Base-by-base conservation (phyloP, 2,888 invertebrate genomes). In the Ecliptopera silaceata region DNA sequence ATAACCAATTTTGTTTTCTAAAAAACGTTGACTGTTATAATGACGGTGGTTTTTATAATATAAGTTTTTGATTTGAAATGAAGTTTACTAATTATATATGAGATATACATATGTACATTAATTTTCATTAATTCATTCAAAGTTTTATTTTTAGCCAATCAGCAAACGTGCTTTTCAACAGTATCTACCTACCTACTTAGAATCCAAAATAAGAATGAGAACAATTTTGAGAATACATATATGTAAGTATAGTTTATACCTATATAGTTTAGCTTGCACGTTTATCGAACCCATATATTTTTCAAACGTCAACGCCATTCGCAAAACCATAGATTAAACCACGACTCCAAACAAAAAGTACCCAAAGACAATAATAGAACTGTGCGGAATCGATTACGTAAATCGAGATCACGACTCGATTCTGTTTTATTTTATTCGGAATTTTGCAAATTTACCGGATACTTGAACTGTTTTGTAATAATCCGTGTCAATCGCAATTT, bases 311-410 rank as follows among this genome's bases (percentile, higher is more conserved):
- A 10, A 36, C 5, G 22, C 12, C 12, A n/a, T 12, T 41, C 59
- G 63, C 69, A 65, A 69, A 67, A 72, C 72, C 66, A 69, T 76
- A 77, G 63, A 20, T 66, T 73, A 76, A 74, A 72, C 70, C 77
- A 77, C 70, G 75, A 64, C 63, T 63, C 56, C 39, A 60, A 47
- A 67, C 64, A 70, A 76, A 72, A 77, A 75, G 63, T 47, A n/a
- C n/a, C n/a, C n/a, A 72, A 68, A 75, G 77, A 79, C 73, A 79
- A 76, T 72, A 66, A 70, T 65, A 62, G 63, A 52, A 59, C 63
- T 61, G 68, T 61, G 68, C 62, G 72, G 69, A 74, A 77, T 74
- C 66, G 71, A 71, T 84, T 84, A 75, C 80, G 76, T 77, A 77
- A 84, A 76, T 72, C 65, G 72, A 72, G 76, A 73, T 55, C 81